Percentiles rank a stretch among this genome's conserved stretches.
These are phyloP conservation scores for Megathymus violae DNA, from an alignment of 1,140 invertebrate genomes.

Conservation along the genomic window DNA sequence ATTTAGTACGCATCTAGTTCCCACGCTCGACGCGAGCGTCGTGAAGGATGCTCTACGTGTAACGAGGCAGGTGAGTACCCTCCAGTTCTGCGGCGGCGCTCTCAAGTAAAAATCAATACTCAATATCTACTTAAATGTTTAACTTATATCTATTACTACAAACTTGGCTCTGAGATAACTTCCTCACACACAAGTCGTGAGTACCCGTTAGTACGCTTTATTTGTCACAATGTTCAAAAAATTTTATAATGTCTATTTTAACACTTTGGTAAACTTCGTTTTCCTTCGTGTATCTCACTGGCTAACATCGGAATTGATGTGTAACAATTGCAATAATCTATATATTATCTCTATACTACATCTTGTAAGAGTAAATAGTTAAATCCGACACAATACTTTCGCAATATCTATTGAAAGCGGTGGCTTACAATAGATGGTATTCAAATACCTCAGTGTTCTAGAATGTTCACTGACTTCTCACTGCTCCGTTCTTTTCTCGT, in stretches of 20 bases:
- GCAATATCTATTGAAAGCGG: conserved; percentile 1
- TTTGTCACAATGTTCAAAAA: no score
- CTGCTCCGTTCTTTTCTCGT: conserved; percentile 19
- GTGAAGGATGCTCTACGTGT: conserved; percentile 44
- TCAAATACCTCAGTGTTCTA: conserved; percentile 35
- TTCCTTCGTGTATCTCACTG: no score
- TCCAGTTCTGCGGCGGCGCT: conserved; percentile 1
- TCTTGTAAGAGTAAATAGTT: no score
- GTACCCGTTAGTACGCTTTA: no score
- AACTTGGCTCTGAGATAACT: neutral
- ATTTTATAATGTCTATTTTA: no score
- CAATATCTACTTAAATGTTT: neutral
- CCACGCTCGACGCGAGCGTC: conserved; percentile 8
- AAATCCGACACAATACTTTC: neutral
- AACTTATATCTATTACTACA: neutral
- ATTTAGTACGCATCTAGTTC: conserved; percentile 1
- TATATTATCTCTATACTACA: no score
- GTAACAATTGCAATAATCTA: no score
- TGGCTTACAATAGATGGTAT: conserved; percentile 41
- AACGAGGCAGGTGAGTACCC: conserved; percentile 44
- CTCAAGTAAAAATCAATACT: conserved; percentile 36
- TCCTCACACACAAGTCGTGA: no score
- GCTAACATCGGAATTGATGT: no score
- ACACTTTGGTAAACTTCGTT: no score
- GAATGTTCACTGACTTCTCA: conserved; percentile 20